phyloP scores from a whole-genome alignment of 2,113 vertebrate species.

The Rousettus leschenaultii region DNA sequence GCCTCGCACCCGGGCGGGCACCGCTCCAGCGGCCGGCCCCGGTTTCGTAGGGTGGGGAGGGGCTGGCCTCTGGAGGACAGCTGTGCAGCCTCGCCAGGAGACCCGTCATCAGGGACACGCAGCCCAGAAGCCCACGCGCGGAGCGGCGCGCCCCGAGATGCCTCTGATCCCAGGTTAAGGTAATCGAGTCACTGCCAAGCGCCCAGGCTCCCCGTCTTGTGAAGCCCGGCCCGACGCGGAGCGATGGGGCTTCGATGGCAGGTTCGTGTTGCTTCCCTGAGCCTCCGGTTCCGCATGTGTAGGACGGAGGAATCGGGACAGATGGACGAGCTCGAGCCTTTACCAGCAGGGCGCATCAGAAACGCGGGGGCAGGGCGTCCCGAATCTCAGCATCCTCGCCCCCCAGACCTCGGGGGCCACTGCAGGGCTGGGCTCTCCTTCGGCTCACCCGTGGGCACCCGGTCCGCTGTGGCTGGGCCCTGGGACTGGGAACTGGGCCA shows the following conservation, averaged over 20 bases:
- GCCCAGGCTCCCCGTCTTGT: too few relatives aligned
- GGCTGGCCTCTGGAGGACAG: neutral
- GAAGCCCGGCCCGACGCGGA: neutral
- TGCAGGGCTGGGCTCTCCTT: rapidly evolving
- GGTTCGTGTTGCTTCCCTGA: rapidly evolving
- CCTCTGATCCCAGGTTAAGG: neutral
- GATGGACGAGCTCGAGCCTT: neutral
- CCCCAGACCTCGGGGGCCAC: too few relatives aligned
- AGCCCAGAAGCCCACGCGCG: too few relatives aligned
- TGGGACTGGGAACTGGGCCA: too few relatives aligned
- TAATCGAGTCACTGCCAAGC: too few relatives aligned
- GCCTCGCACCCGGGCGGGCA: too few relatives aligned
- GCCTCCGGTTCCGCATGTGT: neutral
- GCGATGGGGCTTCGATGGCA: neutral
- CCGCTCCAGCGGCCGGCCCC: neutral
- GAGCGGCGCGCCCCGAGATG: too few relatives aligned
- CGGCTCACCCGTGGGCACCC: rapidly evolving
- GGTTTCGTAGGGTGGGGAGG: neutral
- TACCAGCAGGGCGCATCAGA: neutral
- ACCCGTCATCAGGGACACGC: too few relatives aligned
- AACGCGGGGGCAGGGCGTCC: neutral
- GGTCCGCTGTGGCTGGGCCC: neutral
- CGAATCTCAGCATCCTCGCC: neutral
- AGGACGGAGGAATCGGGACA: too few relatives aligned
- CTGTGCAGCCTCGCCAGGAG: too few relatives aligned